A percentile compares a stretch with the other conserved stretches of the same genome.
phyloP scores from a whole-genome alignment of 2,888 invertebrate genomes.

The Allophyes oxyacanthae region DNA sequence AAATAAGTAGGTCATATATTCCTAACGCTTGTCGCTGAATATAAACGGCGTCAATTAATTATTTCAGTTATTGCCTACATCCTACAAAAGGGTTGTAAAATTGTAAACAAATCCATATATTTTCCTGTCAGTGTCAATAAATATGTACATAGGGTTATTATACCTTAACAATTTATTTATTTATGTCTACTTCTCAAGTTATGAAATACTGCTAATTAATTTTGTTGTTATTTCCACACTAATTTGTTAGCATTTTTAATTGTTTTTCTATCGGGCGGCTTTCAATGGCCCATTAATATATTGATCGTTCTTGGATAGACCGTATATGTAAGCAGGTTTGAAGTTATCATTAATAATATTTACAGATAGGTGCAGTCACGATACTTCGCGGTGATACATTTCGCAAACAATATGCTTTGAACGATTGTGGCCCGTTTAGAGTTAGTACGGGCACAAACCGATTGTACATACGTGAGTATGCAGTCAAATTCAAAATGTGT shows the following conservation, averaged over 20 bases:
- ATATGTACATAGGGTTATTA: background rate
- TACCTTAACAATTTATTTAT: background rate
- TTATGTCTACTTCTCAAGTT: too few relatives aligned
- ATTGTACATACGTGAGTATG: too few relatives aligned
- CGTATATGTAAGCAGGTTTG: too few relatives aligned
- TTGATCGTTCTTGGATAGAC: background rate
- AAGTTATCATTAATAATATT: too few relatives aligned
- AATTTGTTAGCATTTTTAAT: background rate
- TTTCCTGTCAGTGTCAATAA: background rate
- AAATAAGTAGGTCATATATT: too few relatives aligned
- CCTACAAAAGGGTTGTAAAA: background rate
- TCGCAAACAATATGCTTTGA: too few relatives aligned
- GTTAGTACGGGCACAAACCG: too few relatives aligned
- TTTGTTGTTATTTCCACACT: conserved; percentile 1
- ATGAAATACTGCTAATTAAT: background rate
- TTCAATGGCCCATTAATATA: too few relatives aligned
- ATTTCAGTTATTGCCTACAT: background rate
- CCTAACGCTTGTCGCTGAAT: background rate
- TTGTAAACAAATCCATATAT: background rate
- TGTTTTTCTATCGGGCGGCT: background rate
- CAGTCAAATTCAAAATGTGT: too few relatives aligned
- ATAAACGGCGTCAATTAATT: conserved; percentile 1
- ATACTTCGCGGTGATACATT: too few relatives aligned
- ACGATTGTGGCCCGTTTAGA: too few relatives aligned
- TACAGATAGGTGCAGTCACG: too few relatives aligned